Percentiles rank a stretch among this genome's conserved stretches.
Evolutionary conservation across 2,113 vertebrate genomes (phyloP).

Genomic region (Nymphicus hollandicus): DNA sequence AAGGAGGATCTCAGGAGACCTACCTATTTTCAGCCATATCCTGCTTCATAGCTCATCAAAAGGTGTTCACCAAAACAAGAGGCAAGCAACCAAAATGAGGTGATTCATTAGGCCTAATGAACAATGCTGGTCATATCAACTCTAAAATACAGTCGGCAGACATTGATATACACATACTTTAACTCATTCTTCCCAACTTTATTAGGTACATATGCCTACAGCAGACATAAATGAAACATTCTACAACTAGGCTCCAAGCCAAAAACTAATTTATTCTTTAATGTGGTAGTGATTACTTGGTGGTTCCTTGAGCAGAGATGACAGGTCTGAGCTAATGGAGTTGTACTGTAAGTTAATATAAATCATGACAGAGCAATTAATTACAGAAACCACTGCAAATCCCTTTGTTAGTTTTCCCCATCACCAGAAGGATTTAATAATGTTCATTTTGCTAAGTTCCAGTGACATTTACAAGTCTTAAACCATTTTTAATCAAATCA

Average conservation of each 20-base stretch:
- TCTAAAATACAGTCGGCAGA: conserved; percentile 65
- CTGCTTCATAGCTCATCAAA: conserved; percentile 61
- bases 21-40: conserved; percentile 65
- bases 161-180: conserved; percentile 74
- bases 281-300: conserved; percentile 86
- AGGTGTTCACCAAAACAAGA: conserved; percentile 68
- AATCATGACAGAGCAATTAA: conserved; percentile 88
- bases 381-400: conserved; percentile 85
- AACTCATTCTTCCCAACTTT: conserved; percentile 81
- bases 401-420: conserved; percentile 83
- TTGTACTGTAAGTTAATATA: conserved; percentile 88
- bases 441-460: conserved; percentile 83
- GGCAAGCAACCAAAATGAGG: conserved; percentile 57
- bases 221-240: conserved; percentile 82
- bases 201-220: conserved; percentile 84
- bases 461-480: conserved; percentile 86
- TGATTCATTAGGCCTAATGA: conserved; percentile 76
- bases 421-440: conserved; percentile 86
- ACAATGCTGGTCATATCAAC: conserved; percentile 67
- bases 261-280: conserved; percentile 86
- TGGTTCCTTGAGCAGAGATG: conserved; percentile 83
- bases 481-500: conserved; percentile 86
- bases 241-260: conserved; percentile 79
- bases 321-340: conserved; percentile 85
- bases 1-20: conserved; percentile 65